phyloP scores from a whole-genome alignment of 2,113 vertebrate species.

The Ailurus styani region DNA sequence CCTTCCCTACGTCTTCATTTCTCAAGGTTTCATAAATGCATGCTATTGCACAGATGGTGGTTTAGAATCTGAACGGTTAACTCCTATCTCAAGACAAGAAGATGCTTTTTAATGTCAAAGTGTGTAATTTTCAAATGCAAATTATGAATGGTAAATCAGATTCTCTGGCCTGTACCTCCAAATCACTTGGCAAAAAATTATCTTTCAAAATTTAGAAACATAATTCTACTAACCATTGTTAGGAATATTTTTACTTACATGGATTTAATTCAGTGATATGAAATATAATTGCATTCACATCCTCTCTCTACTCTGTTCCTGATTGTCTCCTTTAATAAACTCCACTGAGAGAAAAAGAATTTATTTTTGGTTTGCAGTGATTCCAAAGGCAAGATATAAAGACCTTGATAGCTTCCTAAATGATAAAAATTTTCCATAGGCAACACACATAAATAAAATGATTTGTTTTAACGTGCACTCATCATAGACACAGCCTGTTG shows the following conservation, averaged over 20 bases:
- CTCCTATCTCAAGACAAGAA: background rate
- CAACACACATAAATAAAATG: conserved; percentile 63
- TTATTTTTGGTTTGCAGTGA: conserved; percentile 49
- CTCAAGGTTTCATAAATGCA: background rate
- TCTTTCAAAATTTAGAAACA: background rate
- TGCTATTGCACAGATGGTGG: background rate
- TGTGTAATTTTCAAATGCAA: background rate
- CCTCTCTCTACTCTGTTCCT: background rate
- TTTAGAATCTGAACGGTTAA: background rate
- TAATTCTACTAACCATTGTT: background rate
- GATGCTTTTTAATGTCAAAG: background rate
- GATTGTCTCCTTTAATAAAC: conserved; percentile 46
- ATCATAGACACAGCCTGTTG: conserved; percentile 61
- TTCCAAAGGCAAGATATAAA: conserved; percentile 12
- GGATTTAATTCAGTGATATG: background rate
- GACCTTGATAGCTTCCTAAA: conserved; percentile 60
- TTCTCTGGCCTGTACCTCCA: background rate
- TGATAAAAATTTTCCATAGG: conserved; percentile 65
- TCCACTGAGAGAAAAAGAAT: background rate
- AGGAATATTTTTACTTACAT: background rate
- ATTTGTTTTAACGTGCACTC: conserved; percentile 61
- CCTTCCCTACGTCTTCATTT: background rate
- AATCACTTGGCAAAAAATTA: background rate
- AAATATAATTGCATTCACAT: background rate
- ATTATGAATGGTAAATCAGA: background rate